Base-by-base conservation (phyloP, 2,113 vertebrate genomes). In the Tenrec ecaudatus region DNA sequence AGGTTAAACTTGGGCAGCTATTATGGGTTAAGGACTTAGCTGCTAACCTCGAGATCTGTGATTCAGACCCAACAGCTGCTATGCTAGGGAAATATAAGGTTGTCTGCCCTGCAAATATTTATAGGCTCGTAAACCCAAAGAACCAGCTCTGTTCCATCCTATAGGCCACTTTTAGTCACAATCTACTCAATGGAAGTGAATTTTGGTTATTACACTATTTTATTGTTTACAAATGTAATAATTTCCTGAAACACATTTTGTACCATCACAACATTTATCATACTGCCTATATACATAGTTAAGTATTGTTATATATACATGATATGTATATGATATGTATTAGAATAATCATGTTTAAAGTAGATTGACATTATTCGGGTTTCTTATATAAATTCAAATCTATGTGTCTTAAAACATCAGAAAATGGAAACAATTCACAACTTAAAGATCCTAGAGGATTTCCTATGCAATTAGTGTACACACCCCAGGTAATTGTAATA, bases 221-320 rank as follows among this genome's bases (percentile, higher is more conserved):
- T 53, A 53, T 53, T 53, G 47, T 53, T 53, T 23, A 62, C 60
- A 62, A 62, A 62, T 53, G 6, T 53, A 53, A 22, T 68, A 62
- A 6, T 66, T 89, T 92, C 33, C 27, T 86, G 15, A 92, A 40
- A 58, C 15, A 90, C 69, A 76, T 7, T 43, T 87, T 58, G 78
- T 31, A 64, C 27, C 53, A 36, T 36, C 36, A 85, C 58, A 76
- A 76, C 0, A 57, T 62, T 82, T 90, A 38, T 82, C 77, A n/a
- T 3, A 38, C 25, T 76, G 68, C 4, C 31, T 64, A 64, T 64
- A 27, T 64, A 53, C 11, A 10, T 53, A 12, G 12, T 53, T 53
- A 14, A 53, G 9, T 53, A 53, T 10, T 53, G 62, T 64, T 64
- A 20, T 64, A 27, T 64, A 64, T 27, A 22, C 16, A 5, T 68